Conservation (phyloP, 2,797 vertebrate species). For the Argya squamiceps region DNA sequence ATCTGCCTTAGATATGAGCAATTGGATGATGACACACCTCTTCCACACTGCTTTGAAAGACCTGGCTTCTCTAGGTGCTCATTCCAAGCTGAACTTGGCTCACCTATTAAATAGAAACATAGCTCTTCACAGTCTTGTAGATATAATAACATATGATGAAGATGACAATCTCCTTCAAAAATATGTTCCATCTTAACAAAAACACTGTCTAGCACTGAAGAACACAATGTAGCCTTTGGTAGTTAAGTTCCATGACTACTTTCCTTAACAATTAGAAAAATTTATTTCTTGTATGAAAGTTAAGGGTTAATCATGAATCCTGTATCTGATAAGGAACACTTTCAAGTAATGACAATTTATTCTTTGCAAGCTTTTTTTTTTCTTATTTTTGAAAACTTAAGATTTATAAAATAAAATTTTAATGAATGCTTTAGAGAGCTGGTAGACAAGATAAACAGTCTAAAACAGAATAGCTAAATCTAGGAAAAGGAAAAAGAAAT, state of each 20-base stretch:
- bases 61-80: accelerated
- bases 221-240: not conserved
- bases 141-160: not conserved
- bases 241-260: not conserved
- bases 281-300: not conserved
- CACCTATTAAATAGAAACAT: not conserved
- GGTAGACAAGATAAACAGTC: not conserved
- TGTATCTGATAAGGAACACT: not conserved
- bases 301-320: not conserved
- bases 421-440: not conserved
- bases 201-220: not conserved
- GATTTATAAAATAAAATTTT: conserved; percentile 25
- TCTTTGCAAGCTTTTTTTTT: not conserved
- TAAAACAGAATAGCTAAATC: conserved; percentile 11
- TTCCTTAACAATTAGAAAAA: not conserved
- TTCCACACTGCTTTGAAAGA: not conserved
- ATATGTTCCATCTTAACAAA: not conserved
- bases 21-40: not conserved
- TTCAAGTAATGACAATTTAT: not conserved
- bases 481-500: not conserved
- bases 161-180: not conserved
- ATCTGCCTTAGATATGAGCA: not conserved
- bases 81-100: not conserved
- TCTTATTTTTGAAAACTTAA: not conserved
- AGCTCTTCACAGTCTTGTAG: not conserved